Evolutionary conservation across 2,113 vertebrate genomes (phyloP), one percentile per base, ranked within the genome.

Genomic region (Sula dactylatra): DNA sequence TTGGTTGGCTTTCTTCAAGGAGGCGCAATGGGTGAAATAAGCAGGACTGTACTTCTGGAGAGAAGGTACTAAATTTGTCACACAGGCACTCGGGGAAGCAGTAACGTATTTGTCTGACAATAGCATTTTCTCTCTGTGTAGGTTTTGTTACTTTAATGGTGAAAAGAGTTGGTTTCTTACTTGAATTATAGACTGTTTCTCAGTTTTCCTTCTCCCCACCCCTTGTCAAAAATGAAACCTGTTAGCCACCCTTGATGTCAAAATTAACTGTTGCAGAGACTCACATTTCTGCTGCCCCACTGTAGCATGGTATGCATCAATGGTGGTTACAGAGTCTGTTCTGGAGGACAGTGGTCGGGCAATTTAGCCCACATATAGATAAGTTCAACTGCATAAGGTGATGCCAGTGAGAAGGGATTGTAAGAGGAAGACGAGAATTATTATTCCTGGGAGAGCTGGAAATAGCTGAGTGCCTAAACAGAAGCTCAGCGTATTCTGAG

Each of bases 301-400:
- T 65, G 9, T 18, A 36, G 50, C 16, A 3, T 20, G 20, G n/a
- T 14, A 5, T 18, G 9, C 12, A 24, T 74, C 22, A 29, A 1
- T 16, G 5, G 19, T 50, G 26, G 8, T 25, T n/a, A 11, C 10
- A 40, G 65, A 24, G 26, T 2, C 44, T 90, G 3, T 47, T 81
- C 19, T 38, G 24, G 34, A 59, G 22, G 32, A 38, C 52, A 19
- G 50, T 13, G 16, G 21, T 38, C 2, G 2, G 16, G 56, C 44
- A 13, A 1, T 31, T 90, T 40, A 76, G 14, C 61, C 21, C 8
- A 17, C 6, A 0, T 19, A 8, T 5, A 19, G 69, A 0, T 40
- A 7, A 22, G 7, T 73, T 69, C 61, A 86, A 36, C 29, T 29
- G 7, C 9, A 0, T 34, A 32, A 72, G 54, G 4, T 24, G 32